Evolutionary conservation across 2,888 invertebrate species (phyloP), one percentile per base, ranked within the genome.

Genomic region (Cantharis flavilabris): DNA sequence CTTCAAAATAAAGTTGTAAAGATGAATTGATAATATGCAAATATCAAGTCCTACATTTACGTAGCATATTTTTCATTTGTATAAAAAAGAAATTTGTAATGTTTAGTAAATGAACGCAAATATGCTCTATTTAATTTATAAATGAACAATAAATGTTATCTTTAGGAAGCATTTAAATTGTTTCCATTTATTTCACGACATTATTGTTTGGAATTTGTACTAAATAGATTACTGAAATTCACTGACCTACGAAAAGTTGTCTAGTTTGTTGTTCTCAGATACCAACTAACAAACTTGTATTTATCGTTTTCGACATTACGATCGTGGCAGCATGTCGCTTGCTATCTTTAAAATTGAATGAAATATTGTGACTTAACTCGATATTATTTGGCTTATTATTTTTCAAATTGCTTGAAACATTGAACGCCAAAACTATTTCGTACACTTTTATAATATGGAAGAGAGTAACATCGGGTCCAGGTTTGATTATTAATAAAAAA

Each of bases 161-260:
- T 49, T 49, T 49, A 49, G 49, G 49, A 49, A 49, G n/a, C 49
- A 49, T 49, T 49, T 49, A 49, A 49, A 49, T 49, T 49, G 49
- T 49, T 49, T 49, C 49, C 49, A 49, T 49, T 49, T 49, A 49
- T 49, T 49, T 49, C 49, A 49, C 49, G 49, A 49, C 49, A 49
- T 49, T 49, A 49, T 49, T 49, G 65, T 26, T 67, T 23, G 65
- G 65, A 67, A 67, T 67, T 67, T 67, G 65, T 20, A 67, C 65
- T 67, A 67, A 67, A 67, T 67, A 67, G 65, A 67, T 67, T 67
- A 67, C 65, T 18, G 23, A 67, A 49, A 67, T 67, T 67, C 65
- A 20, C 65, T 67, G 65, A 67, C 65, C 65, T 67, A 67, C 20
- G 65, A 67, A 16, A 67, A 67, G 65, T 67, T 23, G 65, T 23